A percentile compares a stretch with the other conserved stretches of the same genome.
Evolutionary conservation across 37 sponge, comb jelly and placozoan species (phyloP).

Genomic region (Spongilla lacustris): DNA sequence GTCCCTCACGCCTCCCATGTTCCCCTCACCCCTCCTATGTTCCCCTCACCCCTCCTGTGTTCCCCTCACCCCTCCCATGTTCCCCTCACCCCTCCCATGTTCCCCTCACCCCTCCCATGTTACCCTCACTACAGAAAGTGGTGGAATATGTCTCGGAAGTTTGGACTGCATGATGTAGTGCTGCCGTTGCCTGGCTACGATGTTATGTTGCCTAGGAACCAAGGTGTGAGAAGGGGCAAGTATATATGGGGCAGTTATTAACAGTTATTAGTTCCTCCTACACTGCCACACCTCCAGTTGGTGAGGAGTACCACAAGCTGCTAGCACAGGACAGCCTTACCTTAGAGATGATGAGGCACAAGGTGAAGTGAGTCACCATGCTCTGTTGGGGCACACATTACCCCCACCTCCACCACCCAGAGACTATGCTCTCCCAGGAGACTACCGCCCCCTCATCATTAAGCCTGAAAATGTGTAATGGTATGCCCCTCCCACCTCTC

Average conservation of each 20-base stretch:
- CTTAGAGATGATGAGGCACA: slow-evolving; percentile 47
- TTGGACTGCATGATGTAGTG: slow-evolving; percentile 70
- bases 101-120: background rate
- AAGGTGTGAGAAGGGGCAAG: too few species aligned
- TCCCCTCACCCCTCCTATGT: too few species aligned
- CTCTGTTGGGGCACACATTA: background rate
- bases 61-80: too few species aligned
- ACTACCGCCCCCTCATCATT: slow-evolving; percentile 67
- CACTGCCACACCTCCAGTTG: slow-evolving; percentile 13
- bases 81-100: background rate
- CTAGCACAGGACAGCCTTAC: slow-evolving; percentile 63
- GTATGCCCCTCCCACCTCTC: slow-evolving; percentile 26
- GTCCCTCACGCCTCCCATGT: too few species aligned
- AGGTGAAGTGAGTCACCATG: slow-evolving; percentile 56
- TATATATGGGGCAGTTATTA: too few species aligned
- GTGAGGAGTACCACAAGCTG: slow-evolving; percentile 46
- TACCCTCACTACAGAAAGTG: background rate
- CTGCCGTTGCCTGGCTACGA: slow-evolving; percentile 79
- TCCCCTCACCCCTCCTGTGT: too few species aligned
- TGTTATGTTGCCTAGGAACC: slow-evolving; percentile 70
- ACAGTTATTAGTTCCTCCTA: background rate
- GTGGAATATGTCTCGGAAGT: slow-evolving; percentile 62
- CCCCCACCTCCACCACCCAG: too few species aligned
- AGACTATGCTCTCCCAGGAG: slow-evolving; percentile 75
- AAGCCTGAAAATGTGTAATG: slow-evolving; percentile 74